These are phyloP conservation scores for Notodonta dromedarius DNA, from an alignment of 2,888 invertebrate genomes.

Conservation along the genomic window DNA sequence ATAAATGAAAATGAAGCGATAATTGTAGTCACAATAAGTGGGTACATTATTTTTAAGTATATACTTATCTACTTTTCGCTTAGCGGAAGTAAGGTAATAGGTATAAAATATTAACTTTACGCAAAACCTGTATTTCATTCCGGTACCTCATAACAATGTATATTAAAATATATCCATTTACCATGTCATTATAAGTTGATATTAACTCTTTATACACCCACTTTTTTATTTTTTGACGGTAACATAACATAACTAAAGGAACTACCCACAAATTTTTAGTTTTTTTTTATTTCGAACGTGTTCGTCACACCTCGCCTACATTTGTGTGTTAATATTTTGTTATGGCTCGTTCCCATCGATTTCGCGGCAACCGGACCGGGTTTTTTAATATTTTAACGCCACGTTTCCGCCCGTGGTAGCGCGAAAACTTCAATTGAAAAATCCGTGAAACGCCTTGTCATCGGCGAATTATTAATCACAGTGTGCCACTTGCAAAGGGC, in stretches of 20 bases:
- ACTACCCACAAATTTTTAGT: no score
- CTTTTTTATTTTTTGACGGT: neutral
- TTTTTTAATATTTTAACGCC: conserved; percentile 61
- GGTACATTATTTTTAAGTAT: no score
- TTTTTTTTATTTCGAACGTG: no score
- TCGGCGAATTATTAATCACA: conserved; percentile 55
- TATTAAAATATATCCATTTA: no score
- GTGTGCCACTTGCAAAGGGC: conserved; percentile 40
- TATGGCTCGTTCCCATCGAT: conserved; percentile 32
- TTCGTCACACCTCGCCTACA: no score
- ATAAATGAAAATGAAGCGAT: conserved; percentile 30
- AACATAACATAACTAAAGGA: neutral
- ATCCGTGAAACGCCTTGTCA: conserved; percentile 50
- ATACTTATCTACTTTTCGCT: no score
- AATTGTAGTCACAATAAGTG: neutral
- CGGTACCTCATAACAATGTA: no score
- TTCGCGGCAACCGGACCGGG: conserved; percentile 24
- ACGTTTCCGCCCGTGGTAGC: conserved; percentile 46
- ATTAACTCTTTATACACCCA: no score
- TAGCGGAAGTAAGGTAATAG: no score
- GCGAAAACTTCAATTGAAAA: conserved; percentile 58
- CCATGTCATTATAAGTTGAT: no score
- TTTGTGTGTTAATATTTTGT: neutral
- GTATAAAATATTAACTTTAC: no score
- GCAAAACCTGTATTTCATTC: no score